Conservation (phyloP, 2,888 invertebrate genomes). For the Eustalomyia histrio region DNA sequence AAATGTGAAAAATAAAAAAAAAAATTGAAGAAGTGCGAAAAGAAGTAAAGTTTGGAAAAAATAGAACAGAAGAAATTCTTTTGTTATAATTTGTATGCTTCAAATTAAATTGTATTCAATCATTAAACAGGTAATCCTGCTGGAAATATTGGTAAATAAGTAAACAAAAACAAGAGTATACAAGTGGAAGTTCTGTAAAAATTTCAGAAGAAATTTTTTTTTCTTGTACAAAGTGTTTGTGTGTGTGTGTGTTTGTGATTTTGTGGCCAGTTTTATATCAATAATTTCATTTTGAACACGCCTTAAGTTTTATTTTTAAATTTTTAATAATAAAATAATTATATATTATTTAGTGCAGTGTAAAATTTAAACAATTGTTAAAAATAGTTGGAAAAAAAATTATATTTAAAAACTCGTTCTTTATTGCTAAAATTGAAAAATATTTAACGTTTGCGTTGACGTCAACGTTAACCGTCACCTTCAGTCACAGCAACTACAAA, state of each 20-base stretch:
- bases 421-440: conserved; percentile 25
- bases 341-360: no score
- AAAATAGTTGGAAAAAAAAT: background rate
- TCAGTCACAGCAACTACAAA: conserved; percentile 35
- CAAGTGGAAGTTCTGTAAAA: background rate
- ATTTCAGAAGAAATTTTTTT: background rate
- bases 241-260: conserved; percentile 11
- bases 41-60: conserved; percentile 40
- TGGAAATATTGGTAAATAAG: no score
- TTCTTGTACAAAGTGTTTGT: background rate
- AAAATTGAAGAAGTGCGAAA: conserved; percentile 42
- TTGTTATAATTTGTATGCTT: background rate
- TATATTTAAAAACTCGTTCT: conserved; percentile 47
- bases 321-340: no score
- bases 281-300: conserved; percentile 39
- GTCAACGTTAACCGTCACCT: conserved; percentile 60
- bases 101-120: background rate
- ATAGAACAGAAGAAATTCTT: conserved; percentile 47
- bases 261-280: conserved; percentile 15
- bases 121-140: background rate
- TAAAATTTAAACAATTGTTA: background rate
- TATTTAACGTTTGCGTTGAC: conserved; percentile 38
- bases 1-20: conserved; percentile 27
- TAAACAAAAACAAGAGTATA: background rate
- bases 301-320: conserved; percentile 13